Evolutionary conservation across 2,797 vertebrate genomes (phyloP).

Genomic region (Mycteria americana): DNA sequence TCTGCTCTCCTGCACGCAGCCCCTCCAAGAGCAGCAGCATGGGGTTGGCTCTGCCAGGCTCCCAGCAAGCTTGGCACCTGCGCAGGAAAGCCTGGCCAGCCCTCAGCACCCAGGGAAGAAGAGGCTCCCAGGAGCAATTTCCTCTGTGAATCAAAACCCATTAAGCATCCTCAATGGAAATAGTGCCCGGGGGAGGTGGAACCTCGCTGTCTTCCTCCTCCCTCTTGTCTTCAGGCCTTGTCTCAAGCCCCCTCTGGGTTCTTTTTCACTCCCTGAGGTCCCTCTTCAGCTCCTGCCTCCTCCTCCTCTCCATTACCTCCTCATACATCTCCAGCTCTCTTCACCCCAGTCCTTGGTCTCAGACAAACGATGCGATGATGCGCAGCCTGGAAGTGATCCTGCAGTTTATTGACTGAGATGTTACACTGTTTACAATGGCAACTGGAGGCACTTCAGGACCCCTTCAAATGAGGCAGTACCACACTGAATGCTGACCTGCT

Average conservation of each 20-base stretch:
- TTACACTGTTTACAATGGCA: background rate
- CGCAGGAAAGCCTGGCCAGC: background rate
- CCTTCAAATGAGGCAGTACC: background rate
- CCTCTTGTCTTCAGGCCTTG: background rate
- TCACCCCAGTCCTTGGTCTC: background rate
- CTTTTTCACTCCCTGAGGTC: background rate
- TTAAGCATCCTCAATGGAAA: background rate
- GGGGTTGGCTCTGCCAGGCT: fast-evolving
- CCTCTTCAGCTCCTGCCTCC: background rate
- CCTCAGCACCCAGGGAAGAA: background rate
- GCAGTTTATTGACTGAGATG: background rate
- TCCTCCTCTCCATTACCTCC: background rate
- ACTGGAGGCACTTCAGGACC: background rate
- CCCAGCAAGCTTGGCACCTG: background rate
- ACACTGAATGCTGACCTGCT: background rate
- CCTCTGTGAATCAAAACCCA: background rate
- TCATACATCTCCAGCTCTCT: background rate
- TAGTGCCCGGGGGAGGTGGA: background rate
- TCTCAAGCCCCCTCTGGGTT: background rate
- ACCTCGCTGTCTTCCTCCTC: background rate
- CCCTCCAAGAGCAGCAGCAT: background rate
- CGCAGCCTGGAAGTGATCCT: background rate
- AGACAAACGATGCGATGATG: background rate
- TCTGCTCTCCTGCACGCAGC: background rate
- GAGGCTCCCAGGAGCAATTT: background rate